A percentile compares a stretch with the other conserved stretches of the same genome.
Conservation (phyloP, 2,113 vertebrate genomes). For the Carassius auratus region DNA sequence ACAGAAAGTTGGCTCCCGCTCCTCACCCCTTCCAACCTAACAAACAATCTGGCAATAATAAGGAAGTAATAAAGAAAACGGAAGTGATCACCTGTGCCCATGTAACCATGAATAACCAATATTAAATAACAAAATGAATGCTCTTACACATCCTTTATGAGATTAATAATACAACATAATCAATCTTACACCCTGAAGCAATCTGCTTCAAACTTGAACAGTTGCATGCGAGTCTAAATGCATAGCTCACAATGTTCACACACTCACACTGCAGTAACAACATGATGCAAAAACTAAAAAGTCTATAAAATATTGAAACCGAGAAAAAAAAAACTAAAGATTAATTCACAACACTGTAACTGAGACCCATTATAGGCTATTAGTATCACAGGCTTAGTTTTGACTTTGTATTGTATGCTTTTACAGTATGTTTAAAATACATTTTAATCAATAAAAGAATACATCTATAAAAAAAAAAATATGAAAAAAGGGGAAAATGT, state of each 20-base stretch:
- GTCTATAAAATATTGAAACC: not conserved
- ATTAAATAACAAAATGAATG: too few relatives aligned
- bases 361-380: not conserved
- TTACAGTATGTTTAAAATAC: not conserved
- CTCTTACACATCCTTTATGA: not conserved
- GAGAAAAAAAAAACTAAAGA: not conserved
- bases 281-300: not conserved
- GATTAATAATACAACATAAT: not conserved
- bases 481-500: not conserved
- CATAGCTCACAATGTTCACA: not conserved
- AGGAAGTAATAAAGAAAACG: too few relatives aligned
- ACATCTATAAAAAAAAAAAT: not conserved
- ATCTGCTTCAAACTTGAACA: not conserved
- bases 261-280: not conserved
- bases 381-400: not conserved
- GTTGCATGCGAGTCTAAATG: not conserved
- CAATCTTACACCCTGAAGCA: not conserved
- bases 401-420: not conserved
- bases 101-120: too few relatives aligned
- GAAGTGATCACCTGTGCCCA: too few relatives aligned
- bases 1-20: too few relatives aligned
- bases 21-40: too few relatives aligned
- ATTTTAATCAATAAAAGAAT: not conserved
- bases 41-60: too few relatives aligned
- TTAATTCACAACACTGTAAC: not conserved